Percentiles rank a stretch among this genome's conserved stretches.
These are phyloP conservation scores for Geodia barretti DNA, from an alignment of 37 sponge, comb jelly and placozoan genomes.

Conservation along the genomic window DNA sequence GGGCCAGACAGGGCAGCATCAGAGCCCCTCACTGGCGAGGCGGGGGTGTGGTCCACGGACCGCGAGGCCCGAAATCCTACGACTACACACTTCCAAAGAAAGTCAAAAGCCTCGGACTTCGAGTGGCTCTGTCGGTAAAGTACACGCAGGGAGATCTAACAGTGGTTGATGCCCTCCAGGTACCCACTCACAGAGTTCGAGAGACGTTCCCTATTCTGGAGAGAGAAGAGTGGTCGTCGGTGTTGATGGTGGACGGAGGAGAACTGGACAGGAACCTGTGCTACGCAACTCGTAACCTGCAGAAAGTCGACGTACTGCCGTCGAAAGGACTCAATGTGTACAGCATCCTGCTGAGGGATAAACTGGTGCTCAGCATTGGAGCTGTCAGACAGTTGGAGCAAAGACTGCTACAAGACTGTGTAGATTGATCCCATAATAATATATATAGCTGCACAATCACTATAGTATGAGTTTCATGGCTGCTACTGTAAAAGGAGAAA, in stretches of 20 bases:
- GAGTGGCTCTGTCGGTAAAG: slow-evolving; percentile 84
- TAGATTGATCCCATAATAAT: neutral
- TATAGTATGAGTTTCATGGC: too few relatives aligned
- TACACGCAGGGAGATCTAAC: slow-evolving; percentile 82
- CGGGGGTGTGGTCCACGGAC: slow-evolving; percentile 92
- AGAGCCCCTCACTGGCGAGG: slow-evolving; percentile 80
- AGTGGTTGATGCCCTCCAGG: slow-evolving; percentile 74
- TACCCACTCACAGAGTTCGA: slow-evolving; percentile 46
- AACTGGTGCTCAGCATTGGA: slow-evolving; percentile 68
- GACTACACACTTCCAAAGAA: slow-evolving; percentile 85
- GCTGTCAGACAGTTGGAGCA: slow-evolving; percentile 82
- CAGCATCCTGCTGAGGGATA: slow-evolving; percentile 69
- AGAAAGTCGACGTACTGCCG: slow-evolving; percentile 72
- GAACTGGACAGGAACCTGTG: slow-evolving; percentile 53
- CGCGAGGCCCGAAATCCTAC: slow-evolving; percentile 73
- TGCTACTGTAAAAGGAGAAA: too few relatives aligned
- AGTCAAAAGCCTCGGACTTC: slow-evolving; percentile 64
- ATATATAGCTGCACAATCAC: too few relatives aligned
- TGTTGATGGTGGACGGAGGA: slow-evolving; percentile 83
- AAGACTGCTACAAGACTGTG: slow-evolving; percentile 36
- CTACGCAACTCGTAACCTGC: slow-evolving; percentile 58
- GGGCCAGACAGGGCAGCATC: slow-evolving; percentile 87
- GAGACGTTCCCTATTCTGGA: slow-evolving; percentile 48
- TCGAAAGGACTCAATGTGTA: slow-evolving; percentile 79
- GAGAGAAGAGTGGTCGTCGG: slow-evolving; percentile 62